phyloP scores from a whole-genome alignment of 2,888 invertebrate species.

The Andrena haemorrhoa region DNA sequence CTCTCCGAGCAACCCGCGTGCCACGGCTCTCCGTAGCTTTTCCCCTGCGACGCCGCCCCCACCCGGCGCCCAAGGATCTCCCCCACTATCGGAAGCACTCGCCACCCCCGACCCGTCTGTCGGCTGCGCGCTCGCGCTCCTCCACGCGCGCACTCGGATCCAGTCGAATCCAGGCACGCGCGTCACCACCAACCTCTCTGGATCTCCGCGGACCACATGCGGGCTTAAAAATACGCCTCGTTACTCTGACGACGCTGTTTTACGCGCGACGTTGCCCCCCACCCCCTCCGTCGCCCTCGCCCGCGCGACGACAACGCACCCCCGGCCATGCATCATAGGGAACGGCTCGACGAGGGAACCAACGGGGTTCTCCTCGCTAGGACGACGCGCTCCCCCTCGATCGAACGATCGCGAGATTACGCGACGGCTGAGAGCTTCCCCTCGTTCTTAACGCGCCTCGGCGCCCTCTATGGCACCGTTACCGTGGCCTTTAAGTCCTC shows the following conservation, averaged over 20 bases:
- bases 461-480: not conserved
- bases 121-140: constrained; percentile 53
- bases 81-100: constrained; percentile 50
- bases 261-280: not conserved
- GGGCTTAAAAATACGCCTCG: constrained; percentile 43
- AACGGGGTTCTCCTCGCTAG: not conserved
- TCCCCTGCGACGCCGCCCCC: constrained; percentile 66
- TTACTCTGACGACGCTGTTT: constrained; percentile 22
- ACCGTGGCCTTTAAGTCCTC: constrained; percentile 5
- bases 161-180: constrained; percentile 69
- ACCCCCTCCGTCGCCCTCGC: not conserved
- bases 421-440: not conserved
- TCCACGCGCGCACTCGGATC: constrained; percentile 57
- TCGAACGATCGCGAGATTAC: constrained; percentile 23
- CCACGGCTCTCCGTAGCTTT: constrained; percentile 49
- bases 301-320: not conserved
- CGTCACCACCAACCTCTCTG: constrained; percentile 49
- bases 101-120: constrained; percentile 41
- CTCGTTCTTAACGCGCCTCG: not conserved
- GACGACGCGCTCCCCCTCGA: constrained; percentile 2
- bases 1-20: constrained; percentile 64
- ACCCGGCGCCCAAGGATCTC: constrained; percentile 48
- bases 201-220: constrained; percentile 35
- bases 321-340: constrained; percentile 1
- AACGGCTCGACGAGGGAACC: not conserved